phyloP scores from a whole-genome alignment of 2,113 vertebrate species.

The Jaculus jaculus region DNA sequence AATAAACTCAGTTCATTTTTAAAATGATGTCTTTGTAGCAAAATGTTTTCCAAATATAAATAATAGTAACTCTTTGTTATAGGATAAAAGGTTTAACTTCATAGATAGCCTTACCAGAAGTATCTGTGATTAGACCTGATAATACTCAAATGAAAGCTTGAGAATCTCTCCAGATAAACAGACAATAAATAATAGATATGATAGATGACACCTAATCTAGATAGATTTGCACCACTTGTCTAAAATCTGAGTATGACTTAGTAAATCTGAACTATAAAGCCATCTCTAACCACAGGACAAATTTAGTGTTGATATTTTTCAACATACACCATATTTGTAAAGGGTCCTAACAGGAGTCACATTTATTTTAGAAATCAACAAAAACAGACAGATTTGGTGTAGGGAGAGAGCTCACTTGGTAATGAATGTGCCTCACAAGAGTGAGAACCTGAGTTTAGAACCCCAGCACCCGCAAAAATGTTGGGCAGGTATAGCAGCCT shows the following conservation, averaged over 20 bases:
- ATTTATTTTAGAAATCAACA: constrained; percentile 18
- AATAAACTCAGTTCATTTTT: background rate
- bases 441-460: too few relatives aligned
- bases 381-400: background rate
- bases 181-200: background rate
- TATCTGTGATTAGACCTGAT: background rate
- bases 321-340: background rate
- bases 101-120: background rate
- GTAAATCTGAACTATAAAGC: background rate
- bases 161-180: background rate
- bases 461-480: too few relatives aligned
- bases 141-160: background rate
- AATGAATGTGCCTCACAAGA: too few relatives aligned
- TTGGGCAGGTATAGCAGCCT: too few relatives aligned
- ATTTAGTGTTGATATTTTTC: background rate
- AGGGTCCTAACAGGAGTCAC: background rate
- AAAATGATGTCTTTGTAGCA: background rate
- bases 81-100: background rate
- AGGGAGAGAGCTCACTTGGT: too few relatives aligned
- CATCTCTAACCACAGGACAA: background rate
- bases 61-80: background rate
- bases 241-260: background rate
- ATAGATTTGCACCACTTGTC: background rate
- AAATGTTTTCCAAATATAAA: constrained; percentile 43
- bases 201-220: background rate